Percentiles rank a stretch among this genome's conserved stretches.
phyloP scores from a whole-genome alignment of 2,888 invertebrate genomes.

The Glyphotaelius pellucidus region DNA sequence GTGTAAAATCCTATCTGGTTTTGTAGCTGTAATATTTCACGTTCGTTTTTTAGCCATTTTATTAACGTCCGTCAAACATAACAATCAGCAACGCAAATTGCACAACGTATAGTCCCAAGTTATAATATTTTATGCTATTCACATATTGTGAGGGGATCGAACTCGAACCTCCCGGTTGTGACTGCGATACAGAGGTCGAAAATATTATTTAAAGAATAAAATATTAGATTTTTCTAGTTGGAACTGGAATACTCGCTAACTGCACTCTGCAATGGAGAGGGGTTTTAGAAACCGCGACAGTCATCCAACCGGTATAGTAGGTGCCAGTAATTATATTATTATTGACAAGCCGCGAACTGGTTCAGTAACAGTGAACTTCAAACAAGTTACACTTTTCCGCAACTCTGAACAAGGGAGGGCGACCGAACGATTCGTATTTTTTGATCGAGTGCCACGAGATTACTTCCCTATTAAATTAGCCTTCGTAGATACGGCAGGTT shows the following conservation, averaged over 20 bases:
- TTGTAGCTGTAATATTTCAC: too few relatives aligned
- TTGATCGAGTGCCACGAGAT: neutral
- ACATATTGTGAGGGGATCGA: neutral
- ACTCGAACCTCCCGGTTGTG: neutral
- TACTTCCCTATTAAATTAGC: neutral
- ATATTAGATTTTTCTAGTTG: neutral
- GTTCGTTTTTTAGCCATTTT: too few relatives aligned
- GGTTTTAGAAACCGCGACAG: slow-evolving; percentile 30
- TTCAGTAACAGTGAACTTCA: neutral
- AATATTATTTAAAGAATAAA: neutral
- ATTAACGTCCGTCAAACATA: too few relatives aligned
- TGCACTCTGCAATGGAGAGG: slow-evolving; percentile 33
- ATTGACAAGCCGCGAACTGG: neutral
- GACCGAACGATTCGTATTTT: slow-evolving; percentile 10
- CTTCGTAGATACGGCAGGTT: slow-evolving; percentile 10
- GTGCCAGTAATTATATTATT: neutral
- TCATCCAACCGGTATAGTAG: slow-evolving; percentile 30
- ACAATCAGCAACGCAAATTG: too few relatives aligned
- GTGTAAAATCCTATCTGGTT: too few relatives aligned
- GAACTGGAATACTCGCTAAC: slow-evolving; percentile 11
- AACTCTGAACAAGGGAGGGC: neutral
- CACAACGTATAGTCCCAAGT: too few relatives aligned
- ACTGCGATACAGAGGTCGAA: neutral
- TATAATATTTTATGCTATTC: neutral
- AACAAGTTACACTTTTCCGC: slow-evolving; percentile 11